Base-by-base conservation (phyloP, 2,797 vertebrate species). In the Pseudochaenichthys georgianus region DNA sequence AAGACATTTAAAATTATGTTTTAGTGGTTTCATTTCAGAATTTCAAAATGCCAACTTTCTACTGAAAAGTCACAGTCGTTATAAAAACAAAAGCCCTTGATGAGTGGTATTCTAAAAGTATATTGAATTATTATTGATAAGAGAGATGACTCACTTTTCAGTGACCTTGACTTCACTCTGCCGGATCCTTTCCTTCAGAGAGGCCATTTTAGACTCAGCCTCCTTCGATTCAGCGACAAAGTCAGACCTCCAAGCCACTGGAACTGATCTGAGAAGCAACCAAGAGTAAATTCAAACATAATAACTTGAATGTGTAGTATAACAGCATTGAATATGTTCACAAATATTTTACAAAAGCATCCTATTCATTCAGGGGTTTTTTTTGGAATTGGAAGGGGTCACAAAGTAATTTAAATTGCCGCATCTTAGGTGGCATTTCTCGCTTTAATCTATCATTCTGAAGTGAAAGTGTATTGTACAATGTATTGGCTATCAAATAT, bases 151-250 rank as follows among this genome's bases (percentile, higher is more conserved):
- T 91, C 69, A 96, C 95, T 94, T 91, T 54, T 94, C 87, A 0
- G 89, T 92, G 74, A 94, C 87, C 73, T 91, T 94, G 4, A 93
- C 86, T 11, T 89, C 57, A 1, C 85, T 87, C 31, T 53, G 74
- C 23, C 52, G 80, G 58, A 97, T 88, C 74, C 72, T 87, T 15
- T 3, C 85, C 92, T 97, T 97, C 79, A 98, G 80, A 64, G 91
- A 82, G 0, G 77, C 70, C 92, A 97, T 88, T 72, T 92, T 95
- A 47, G 68, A 83, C 72, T 93, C 90, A 0, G 96, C 92, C 10
- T 96, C 95, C 80, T 91, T 90, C 1, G 96, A 97, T 85, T 98
- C 97, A 1, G 96, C 65, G 2, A 70, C 81, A 86, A 98, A 98
- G 84, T 97, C 92, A 19, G 91, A 73, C 62, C 72, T 95, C 96